phyloP scores from a whole-genome alignment of 2,797 vertebrate species.

The Rhynchonycteris naso region DNA sequence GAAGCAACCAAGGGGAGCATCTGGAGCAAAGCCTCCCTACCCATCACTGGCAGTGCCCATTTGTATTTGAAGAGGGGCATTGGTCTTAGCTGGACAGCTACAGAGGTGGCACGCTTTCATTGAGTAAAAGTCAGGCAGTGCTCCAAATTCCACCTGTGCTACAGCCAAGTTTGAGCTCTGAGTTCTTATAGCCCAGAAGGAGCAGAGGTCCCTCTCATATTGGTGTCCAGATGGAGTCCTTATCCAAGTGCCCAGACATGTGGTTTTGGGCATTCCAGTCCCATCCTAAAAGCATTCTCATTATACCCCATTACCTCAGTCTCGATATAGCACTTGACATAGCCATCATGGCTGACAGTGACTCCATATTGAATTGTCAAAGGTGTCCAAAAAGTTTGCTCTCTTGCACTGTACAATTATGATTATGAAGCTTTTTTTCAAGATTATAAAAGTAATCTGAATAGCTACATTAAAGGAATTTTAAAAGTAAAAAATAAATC shows the following conservation, averaged over 20 bases:
- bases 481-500: slow-evolving; percentile 3
- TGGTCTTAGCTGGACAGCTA: background rate
- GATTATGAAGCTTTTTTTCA: background rate
- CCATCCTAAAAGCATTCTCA: background rate
- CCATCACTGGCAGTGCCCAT: too few relatives aligned
- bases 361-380: background rate
- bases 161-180: background rate
- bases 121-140: background rate
- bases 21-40: background rate
- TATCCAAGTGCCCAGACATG: background rate
- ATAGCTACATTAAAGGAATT: slow-evolving; percentile 11
- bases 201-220: background rate
- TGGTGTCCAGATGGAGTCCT: background rate
- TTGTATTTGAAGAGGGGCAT: background rate
- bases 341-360: background rate
- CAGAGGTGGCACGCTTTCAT: background rate
- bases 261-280: background rate
- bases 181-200: background rate
- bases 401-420: background rate
- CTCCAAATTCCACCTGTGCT: background rate
- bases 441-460: background rate
- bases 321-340: background rate
- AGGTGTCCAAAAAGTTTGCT: background rate
- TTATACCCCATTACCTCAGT: background rate
- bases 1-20: background rate